Evolutionary conservation across 2,797 vertebrate genomes (phyloP), one percentile per base, ranked within the genome.

Genomic region (Melanotaenia nigrans): DNA sequence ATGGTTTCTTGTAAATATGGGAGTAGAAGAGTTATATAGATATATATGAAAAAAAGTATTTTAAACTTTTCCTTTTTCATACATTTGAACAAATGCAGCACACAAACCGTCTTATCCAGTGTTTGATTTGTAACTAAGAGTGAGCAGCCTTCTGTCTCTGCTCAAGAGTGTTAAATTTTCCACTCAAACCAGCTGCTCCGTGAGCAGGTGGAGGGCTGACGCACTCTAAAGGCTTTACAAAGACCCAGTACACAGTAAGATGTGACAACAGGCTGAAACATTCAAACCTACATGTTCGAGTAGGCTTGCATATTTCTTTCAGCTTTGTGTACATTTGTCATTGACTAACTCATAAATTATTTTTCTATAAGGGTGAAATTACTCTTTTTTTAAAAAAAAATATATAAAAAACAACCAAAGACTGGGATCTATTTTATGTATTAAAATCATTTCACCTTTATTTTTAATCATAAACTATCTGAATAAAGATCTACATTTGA

Each of bases 361-460:
- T 93, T 94, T 95, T 94, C 85, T 93, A 93, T 73, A 71, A 61
- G 82, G 81, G 78, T 61, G 62, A 84, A 58, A 9, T 38, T 63
- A 49, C 84, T 25, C 13, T 83, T 88, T 91, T 90, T 87, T 73
- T 85, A 83, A 90, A 24, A 67, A 86, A 93, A 40, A 20, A 47
- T 7, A 8, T 8, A 33, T 33, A 33, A n/a, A 45, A 18, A 45
- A 5, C 40, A 6, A 45, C 93, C 94, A 94, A 94, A 95, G 93
- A 92, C 36, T 51, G 69, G 84, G 73, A 84, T 87, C 76, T 92
- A 93, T 94, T 92, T 94, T 94, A 83, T 91, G 79, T 85, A 83
- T 45, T 64, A 73, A 85, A 86, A 82, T 78, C 65, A 74, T 85
- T 77, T 88, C 76, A 76, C 70, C 61, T 74, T 82, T 82, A 71